Evolutionary conservation across 2,888 invertebrate genomes (phyloP), one percentile per base, ranked within the genome.

Genomic region (Villa cingulata): DNA sequence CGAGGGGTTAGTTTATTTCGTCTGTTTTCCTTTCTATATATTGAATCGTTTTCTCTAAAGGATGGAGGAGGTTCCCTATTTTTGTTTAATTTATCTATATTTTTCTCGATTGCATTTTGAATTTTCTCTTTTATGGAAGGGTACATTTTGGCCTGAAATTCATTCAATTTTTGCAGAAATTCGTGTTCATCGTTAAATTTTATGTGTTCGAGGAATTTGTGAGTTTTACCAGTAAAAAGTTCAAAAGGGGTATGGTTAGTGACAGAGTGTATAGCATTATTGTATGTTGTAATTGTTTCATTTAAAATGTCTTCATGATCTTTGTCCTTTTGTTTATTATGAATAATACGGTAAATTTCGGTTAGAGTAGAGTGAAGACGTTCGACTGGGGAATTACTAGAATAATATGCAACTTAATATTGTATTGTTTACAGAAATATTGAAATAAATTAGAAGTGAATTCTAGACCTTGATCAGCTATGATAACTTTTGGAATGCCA

Each of bases 341-440:
- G 20, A n/a, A 55, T 49, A 27, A 54, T 45, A 17, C 52, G 16
- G 16, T 50, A 54, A 3, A 54, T 54, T 51, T 54, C 54, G 12
- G 49, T 54, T 4, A 51, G 16, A 3, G 44, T 52, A 2, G 51
- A 53, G 16, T 52, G 51, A 3, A 49, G 16, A 50, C 52, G 52
- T 49, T 45, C 55, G n/a, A 48, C 53, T 43, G 43, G 54, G 10
- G 46, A 48, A 41, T 48, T 52, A 16, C 42, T 53, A n/a, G 49
- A n/a, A 51, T 54, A 27, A 41, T 27, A 38, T 54, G 49, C 23
- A 45, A 44, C 34, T 23, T 45, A 27, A 53, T 38, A 34, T 45
- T 41, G 36, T 44, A 46, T 48, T 51, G 19, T 34, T 51, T 45
- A 32, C 47, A 50, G 39, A 54, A 52, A 12, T 51, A 48, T 45